A percentile compares a stretch with the other conserved stretches of the same genome.
Conservation (phyloP, 2,113 vertebrate species). For the Myotis yumanensis region DNA sequence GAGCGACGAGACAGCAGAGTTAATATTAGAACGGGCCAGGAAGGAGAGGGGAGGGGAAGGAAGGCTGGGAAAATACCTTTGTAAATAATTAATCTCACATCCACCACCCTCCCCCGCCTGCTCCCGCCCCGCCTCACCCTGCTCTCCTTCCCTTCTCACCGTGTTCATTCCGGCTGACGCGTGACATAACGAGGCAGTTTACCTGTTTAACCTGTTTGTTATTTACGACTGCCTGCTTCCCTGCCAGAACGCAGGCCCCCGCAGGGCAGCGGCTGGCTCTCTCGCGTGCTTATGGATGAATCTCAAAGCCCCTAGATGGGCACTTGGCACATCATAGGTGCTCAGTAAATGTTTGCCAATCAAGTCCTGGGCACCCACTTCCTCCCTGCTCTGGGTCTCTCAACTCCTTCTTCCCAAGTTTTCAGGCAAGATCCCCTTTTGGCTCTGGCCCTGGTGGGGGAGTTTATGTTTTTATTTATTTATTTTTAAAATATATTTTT, state of each 20-base stretch:
- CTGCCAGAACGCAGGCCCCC: not conserved
- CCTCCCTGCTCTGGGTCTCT: not conserved
- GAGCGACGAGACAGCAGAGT: constrained; percentile 68
- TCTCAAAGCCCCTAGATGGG: not conserved
- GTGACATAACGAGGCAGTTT: rapidly evolving
- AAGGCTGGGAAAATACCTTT: not conserved
- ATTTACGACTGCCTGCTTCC: not conserved
- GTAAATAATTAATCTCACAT: constrained; percentile 2
- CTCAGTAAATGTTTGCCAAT: not conserved
- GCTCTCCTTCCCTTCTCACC: not conserved
- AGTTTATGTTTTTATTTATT: too few species aligned
- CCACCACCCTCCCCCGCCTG: too few species aligned
- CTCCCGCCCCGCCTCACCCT: not conserved
- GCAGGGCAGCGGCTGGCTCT: not conserved
- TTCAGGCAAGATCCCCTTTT: not conserved
- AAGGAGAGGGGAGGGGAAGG: constrained; percentile 25
- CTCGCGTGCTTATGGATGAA: not conserved
- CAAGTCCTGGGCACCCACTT: not conserved
- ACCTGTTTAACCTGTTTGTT: not conserved
- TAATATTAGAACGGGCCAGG: constrained; percentile 68
- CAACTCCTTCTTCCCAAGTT: not conserved
- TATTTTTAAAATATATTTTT: too few species aligned
- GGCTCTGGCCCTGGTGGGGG: not conserved
- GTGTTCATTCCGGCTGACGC: not conserved
- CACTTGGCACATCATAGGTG: not conserved